Evolutionary conservation across 2,113 vertebrate genomes (phyloP), one percentile per base, ranked within the genome.

Genomic region (Eupsittula cactorum): DNA sequence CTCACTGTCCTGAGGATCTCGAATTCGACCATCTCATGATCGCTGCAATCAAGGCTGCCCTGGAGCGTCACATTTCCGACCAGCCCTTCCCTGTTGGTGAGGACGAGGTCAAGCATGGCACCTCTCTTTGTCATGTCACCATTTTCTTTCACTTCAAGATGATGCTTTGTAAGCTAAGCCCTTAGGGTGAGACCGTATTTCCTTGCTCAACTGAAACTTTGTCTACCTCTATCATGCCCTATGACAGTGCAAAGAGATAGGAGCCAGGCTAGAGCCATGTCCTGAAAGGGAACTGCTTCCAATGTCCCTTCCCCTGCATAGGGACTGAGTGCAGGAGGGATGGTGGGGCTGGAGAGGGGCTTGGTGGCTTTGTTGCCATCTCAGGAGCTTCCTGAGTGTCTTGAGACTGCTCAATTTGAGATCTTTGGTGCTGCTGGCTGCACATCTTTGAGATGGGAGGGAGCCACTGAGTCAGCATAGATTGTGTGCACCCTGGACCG

Each of bases 381-480:
- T 82, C 1, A 0, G 13, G n/a, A 75, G 35, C 77, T 71, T 67
- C 62, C 50, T 83, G 62, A 29, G 28, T 52, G 24, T 57, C 1
- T 0, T 16, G 35, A 83, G 57, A 41, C 35, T 70, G 25, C 74
- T 39, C 23, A 2, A 60, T 52, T 27, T 63, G 50, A 71, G 50
- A 37, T 80, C 57, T 67, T 75, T 0, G 2, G 39, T 78, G 70
- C 60, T 65, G 59, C 68, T 29, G 55, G 5, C 18, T 53, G 62
- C 12, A 57, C 62, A 52, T 10, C 7, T 52, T 62, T 39, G 35
- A 1, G 5, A 7, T 1, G 10, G 6, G 7, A 59, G 14, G 55
- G 9, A 35, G 7, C 7, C 16, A 41, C 23, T 0, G 1, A 23
- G 33, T 16, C 35, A 55, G n/a, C 59, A 10, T 28, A 1, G 0